Percentiles rank a stretch among this genome's conserved stretches.
These are phyloP conservation scores for Netelia fuscicornis DNA, from an alignment of 2,888 invertebrate genomes.

Conservation along the genomic window DNA sequence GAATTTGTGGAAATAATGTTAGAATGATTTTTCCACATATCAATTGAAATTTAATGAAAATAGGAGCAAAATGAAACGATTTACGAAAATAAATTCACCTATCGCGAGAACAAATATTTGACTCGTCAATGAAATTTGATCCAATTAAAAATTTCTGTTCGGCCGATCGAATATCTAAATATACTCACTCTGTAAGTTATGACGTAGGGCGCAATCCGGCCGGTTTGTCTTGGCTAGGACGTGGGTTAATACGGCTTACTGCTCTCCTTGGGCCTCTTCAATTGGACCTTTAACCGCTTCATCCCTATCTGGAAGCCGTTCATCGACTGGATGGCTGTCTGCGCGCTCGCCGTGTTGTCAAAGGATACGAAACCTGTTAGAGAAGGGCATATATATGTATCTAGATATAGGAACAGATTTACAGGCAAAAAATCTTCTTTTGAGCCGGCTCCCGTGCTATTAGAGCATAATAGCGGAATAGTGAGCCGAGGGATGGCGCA, in stretches of 20 bases:
- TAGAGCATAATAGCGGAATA: slow-evolving; percentile 49
- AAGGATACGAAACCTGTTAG: slow-evolving; percentile 98
- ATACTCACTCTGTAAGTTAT: slow-evolving; percentile 82
- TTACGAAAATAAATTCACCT: background rate
- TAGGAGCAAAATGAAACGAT: background rate
- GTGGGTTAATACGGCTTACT: slow-evolving; percentile 98
- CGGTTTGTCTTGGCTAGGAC: slow-evolving; percentile 87
- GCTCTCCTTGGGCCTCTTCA: slow-evolving; percentile 99
- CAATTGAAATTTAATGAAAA: too few species aligned
- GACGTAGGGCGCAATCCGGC: slow-evolving; percentile 82
- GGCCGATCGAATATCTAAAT: background rate
- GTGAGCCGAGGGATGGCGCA: slow-evolving; percentile 37
- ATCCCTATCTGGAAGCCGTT: slow-evolving; percentile 99
- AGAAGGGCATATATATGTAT: slow-evolving; percentile 35
- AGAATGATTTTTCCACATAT: too few species aligned
- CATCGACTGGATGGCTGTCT: slow-evolving; percentile 99
- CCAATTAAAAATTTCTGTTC: slow-evolving; percentile 13
- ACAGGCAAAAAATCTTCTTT: slow-evolving; percentile 37
- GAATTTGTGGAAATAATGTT: too few species aligned
- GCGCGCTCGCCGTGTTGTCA: slow-evolving; percentile 99
- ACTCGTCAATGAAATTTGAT: background rate
- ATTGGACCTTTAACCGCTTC: slow-evolving; percentile 99
- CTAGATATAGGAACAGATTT: slow-evolving; percentile 50
- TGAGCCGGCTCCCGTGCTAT: slow-evolving; percentile 44
- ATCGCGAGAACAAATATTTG: too few species aligned